Percentiles rank a stretch among this genome's conserved stretches.
These are phyloP conservation scores for Cyclophora albipunctata DNA, from an alignment of 2,888 invertebrate species.

Conservation along the genomic window DNA sequence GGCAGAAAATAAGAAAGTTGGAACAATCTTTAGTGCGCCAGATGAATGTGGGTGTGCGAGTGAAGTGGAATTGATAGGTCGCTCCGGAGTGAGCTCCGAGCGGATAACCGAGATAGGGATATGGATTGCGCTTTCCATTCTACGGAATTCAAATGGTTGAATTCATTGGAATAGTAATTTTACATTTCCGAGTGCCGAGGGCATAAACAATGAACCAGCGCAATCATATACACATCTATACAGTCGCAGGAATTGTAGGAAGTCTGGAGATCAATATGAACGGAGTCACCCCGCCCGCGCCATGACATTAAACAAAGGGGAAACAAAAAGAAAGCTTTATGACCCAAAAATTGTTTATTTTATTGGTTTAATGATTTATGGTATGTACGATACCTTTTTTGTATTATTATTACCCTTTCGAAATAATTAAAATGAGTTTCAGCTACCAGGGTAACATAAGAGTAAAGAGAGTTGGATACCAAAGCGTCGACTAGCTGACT, in stretches of 20 bases:
- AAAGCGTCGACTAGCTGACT: too few relatives aligned
- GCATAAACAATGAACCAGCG: not conserved
- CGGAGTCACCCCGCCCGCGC: constrained; percentile 24
- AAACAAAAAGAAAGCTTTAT: not conserved
- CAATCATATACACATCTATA: not conserved
- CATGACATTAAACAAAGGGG: constrained; percentile 41
- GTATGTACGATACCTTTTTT: too few relatives aligned
- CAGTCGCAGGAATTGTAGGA: not conserved
- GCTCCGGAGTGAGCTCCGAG: constrained; percentile 11
- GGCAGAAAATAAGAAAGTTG: not conserved
- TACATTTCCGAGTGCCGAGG: not conserved
- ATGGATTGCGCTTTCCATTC: not conserved
- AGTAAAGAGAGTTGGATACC: too few relatives aligned
- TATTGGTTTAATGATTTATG: not conserved
- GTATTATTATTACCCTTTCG: too few relatives aligned
- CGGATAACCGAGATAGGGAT: not conserved
- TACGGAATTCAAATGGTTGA: not conserved
- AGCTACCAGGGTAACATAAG: too few relatives aligned
- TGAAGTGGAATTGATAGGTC: constrained; percentile 20
- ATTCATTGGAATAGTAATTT: not conserved
- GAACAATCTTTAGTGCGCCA: not conserved
- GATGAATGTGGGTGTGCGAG: constrained; percentile 11
- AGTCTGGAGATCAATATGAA: too few relatives aligned
- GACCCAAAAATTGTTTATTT: not conserved
- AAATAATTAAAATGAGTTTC: too few relatives aligned